Base-by-base conservation (phyloP, 2,113 vertebrate species). In the Limnothrissa miodon region DNA sequence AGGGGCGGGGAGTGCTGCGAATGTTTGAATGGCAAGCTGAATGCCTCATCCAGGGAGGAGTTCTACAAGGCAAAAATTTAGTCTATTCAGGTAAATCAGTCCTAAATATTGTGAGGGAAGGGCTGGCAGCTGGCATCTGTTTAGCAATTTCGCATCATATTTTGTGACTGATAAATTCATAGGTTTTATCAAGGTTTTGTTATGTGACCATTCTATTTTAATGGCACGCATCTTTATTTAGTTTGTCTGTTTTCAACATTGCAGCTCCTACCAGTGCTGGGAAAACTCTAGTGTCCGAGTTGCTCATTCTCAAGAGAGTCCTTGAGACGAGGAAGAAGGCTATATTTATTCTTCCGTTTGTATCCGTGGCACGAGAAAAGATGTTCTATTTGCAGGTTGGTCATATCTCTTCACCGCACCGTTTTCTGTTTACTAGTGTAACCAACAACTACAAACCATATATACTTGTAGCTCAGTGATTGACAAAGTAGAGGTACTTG, bases 11-110 rank as follows among this genome's bases (percentile, higher is more conserved):
- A 79, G 95, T 99, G 51, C 93, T 94, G 62, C 94, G 86, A 83
- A 99, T 99, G 97, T 99, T 99, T 90, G 95, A 97, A 85, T 99
- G 98, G 98, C 97, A 99, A 92, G 97, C 97, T 85, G 96, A 99
- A 87, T 99, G 98, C 82, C 95, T 99, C 81, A 94, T 95, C 90
- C 91, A 97, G 1, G 96, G 96, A 81, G 93, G 90, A 84, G 98
- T 98, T 82, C 91, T 99, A 85, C 96, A 95, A 88, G 98, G 98
- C 51, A 96, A 93, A 83, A 99, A 98, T 91, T 90, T 99, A 4
- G 95, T 99, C 78, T 99, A 98, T 91, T 99, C 98, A 89, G 98
- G 98, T 99, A 95, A 92, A 87, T 62, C 10, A 11, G 8, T 29
- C 25, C 25, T 62, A 7, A 25, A 59, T 17, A 53, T 53, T 53